Conservation (phyloP, 1,140 invertebrate species). For the Dryas iulia region DNA sequence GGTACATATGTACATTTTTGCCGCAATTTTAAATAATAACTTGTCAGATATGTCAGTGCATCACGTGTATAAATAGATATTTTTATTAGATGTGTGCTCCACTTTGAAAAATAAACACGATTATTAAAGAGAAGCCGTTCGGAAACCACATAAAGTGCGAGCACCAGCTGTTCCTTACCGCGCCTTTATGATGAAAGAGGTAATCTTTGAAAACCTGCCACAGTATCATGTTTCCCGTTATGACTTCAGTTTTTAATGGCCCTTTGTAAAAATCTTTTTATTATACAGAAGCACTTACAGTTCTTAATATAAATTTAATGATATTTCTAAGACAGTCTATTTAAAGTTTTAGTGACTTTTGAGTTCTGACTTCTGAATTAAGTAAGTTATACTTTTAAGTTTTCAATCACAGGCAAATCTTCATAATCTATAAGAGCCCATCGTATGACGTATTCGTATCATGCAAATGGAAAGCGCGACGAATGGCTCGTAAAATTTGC, state of each 20-base stretch:
- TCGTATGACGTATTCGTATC: constrained; percentile 54
- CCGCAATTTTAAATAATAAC: not conserved
- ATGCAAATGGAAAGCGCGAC: constrained; percentile 74
- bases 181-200: constrained; percentile 73
- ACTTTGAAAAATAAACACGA: constrained; percentile 71
- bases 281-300: constrained; percentile 61
- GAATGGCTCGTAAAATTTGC: constrained; percentile 69
- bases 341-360: not conserved
- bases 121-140: constrained; percentile 73
- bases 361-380: not conserved
- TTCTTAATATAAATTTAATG: constrained; percentile 43
- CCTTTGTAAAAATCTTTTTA: constrained; percentile 66
- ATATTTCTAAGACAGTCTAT: not conserved
- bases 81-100: constrained; percentile 64
- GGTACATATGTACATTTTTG: not conserved
- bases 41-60: constrained; percentile 25
- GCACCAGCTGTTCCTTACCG: constrained; percentile 68
- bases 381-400: not conserved
- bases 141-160: constrained; percentile 73
- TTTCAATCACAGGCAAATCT: not conserved
- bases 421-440: constrained; percentile 9
- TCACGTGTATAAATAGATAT: constrained; percentile 50
- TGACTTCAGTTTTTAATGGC: constrained; percentile 74
- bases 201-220: constrained; percentile 59
- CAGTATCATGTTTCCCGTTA: constrained; percentile 77